phyloP scores from a whole-genome alignment of 2,888 invertebrate genomes.

The Chesias legatella region DNA sequence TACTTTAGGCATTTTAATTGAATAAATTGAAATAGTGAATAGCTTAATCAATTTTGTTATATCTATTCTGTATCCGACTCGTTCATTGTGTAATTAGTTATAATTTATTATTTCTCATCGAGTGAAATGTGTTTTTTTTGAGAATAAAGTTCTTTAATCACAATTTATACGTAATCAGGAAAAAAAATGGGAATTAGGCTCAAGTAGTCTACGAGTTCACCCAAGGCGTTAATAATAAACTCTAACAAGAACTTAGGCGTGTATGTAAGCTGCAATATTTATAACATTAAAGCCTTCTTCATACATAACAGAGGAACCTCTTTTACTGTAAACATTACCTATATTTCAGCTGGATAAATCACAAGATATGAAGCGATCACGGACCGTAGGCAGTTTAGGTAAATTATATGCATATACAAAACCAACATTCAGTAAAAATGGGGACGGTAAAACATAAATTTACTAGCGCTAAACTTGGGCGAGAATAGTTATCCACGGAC shows the following conservation, averaged over 20 bases:
- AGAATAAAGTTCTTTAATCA: too few species aligned
- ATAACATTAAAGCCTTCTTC: conserved; percentile 4
- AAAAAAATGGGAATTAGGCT: too few species aligned
- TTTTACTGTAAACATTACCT: conserved; percentile 15
- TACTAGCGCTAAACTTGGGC: conserved; percentile 30
- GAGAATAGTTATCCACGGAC: conserved; percentile 21
- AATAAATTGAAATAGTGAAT: too few species aligned
- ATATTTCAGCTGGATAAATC: conserved; percentile 16
- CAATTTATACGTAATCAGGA: conserved; percentile 4
- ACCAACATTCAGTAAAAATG: conserved; percentile 30
- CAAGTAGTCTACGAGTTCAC: too few species aligned
- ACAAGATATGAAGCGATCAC: conserved; percentile 19
- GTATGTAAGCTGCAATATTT: conserved; percentile 1
- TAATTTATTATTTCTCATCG: too few species aligned
- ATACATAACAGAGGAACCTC: conserved; percentile 4
- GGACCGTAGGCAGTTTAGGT: conserved; percentile 18
- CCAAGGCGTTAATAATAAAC: too few species aligned
- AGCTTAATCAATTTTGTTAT: too few species aligned
- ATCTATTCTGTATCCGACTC: too few species aligned
- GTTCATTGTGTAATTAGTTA: too few species aligned
- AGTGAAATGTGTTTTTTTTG: too few species aligned
- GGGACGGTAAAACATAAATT: conserved; percentile 30
- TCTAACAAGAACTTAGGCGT: too few species aligned
- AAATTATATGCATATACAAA: conserved; percentile 33
- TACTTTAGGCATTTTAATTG: too few species aligned